Percentiles rank a stretch among this genome's conserved stretches.
Evolutionary conservation across 2,888 invertebrate genomes (phyloP).

Genomic region (Lycia hirtaria): DNA sequence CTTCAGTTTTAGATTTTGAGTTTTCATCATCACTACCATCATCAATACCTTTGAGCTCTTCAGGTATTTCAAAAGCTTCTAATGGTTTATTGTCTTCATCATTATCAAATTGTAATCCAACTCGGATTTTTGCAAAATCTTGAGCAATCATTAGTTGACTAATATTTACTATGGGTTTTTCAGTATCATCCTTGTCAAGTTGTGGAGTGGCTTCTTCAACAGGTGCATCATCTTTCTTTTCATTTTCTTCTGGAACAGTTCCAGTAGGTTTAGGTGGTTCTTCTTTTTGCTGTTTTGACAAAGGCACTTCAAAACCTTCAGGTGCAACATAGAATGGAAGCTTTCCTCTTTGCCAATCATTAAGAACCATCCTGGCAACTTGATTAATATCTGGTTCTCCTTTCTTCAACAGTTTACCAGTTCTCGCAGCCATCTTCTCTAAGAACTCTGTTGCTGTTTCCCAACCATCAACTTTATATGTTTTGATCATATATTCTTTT

Average conservation of each 20-base stretch:
- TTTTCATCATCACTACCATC: conserved; percentile 63
- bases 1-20: conserved; percentile 56
- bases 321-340: conserved; percentile 97
- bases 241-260: conserved; percentile 45
- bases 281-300: conserved; percentile 72
- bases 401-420: conserved; percentile 96
- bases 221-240: conserved; percentile 51
- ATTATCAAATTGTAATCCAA: conserved; percentile 88
- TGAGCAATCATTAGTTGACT: conserved; percentile 87
- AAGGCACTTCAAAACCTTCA: conserved; percentile 91
- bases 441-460: conserved; percentile 93
- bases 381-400: conserved; percentile 98
- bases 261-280: conserved; percentile 48
- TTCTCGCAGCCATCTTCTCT: conserved; percentile 93
- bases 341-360: conserved; percentile 99
- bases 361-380: conserved; percentile 97
- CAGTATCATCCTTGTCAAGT: conserved; percentile 50
- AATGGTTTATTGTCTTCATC: conserved; percentile 87
- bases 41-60: conserved; percentile 76
- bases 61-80: conserved; percentile 76
- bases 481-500: conserved; percentile 94
- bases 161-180: conserved; percentile 65
- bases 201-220: conserved; percentile 49
- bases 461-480: conserved; percentile 95
- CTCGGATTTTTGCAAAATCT: conserved; percentile 93